A percentile compares a stretch with the other conserved stretches of the same genome.
These are phyloP conservation scores for Alligator mississippiensis DNA, from an alignment of 2,113 vertebrate genomes.

Conservation along the genomic window DNA sequence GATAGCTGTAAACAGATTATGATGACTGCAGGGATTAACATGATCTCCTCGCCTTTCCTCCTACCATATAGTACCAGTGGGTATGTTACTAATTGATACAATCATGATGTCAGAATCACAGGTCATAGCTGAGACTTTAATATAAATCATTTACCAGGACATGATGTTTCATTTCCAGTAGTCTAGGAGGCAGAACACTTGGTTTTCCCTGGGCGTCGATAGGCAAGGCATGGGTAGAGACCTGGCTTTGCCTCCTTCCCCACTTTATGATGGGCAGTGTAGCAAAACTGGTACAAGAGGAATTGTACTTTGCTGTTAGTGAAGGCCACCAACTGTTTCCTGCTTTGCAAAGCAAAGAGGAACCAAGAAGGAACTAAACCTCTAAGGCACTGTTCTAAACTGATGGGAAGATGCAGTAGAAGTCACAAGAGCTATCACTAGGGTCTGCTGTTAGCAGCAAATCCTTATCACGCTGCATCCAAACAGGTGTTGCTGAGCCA, in stretches of 20 bases:
- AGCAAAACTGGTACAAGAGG: background rate
- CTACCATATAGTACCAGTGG: background rate
- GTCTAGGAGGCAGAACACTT: background rate
- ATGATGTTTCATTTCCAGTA: background rate
- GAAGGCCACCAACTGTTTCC: background rate
- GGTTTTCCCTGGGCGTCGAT: fast-evolving
- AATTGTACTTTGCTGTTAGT: background rate
- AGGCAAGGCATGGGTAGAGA: background rate
- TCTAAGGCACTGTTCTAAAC: fast-evolving
- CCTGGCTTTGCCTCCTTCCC: background rate
- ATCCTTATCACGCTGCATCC: conserved; percentile 12
- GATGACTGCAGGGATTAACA: background rate
- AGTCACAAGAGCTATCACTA: background rate
- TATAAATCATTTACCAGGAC: background rate
- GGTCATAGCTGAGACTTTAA: background rate
- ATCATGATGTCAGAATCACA: background rate
- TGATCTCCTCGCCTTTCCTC: background rate
- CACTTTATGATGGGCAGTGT: background rate
- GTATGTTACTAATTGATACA: background rate
- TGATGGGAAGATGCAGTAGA: background rate
- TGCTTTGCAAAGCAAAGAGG: background rate
- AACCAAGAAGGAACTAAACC: background rate
- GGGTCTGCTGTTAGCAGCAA: background rate
- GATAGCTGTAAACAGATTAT: background rate
- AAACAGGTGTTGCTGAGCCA: background rate